Conservation (phyloP, 2,888 invertebrate genomes). For the Bruchidius siliquastri region DNA sequence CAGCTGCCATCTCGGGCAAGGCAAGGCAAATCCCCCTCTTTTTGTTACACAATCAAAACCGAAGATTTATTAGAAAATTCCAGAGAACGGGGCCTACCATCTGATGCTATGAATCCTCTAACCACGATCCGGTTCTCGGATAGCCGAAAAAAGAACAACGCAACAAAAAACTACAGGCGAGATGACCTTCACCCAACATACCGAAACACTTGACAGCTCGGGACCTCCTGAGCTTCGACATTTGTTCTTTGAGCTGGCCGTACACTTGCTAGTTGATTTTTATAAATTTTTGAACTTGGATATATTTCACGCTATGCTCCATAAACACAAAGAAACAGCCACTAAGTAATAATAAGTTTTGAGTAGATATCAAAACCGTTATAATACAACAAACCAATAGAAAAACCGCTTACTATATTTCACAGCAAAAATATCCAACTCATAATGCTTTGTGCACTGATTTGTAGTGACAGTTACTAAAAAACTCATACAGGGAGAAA, state of each 20-base stretch:
- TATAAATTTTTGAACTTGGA: no score
- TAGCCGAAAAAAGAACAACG: neutral
- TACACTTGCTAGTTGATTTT: neutral
- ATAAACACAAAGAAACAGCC: no score
- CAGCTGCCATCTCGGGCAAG: neutral
- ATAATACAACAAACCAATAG: no score
- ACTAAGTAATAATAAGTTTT: no score
- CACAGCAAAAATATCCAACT: no score
- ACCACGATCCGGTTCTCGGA: conserved; percentile 3
- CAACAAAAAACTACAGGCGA: conserved; percentile 4
- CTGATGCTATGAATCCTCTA: neutral
- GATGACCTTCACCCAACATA: conserved; percentile 1
- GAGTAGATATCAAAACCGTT: no score
- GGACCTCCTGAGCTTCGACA: conserved; percentile 27
- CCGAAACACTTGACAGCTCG: conserved; percentile 28
- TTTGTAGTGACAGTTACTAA: no score
- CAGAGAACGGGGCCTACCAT: neutral
- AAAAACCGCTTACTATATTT: no score
- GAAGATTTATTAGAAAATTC: conserved; percentile 1
- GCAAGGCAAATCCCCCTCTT: neutral
- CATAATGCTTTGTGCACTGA: no score
- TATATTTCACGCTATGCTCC: no score
- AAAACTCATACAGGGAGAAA: no score
- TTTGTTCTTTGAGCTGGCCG: conserved; percentile 16
- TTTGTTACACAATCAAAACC: conserved; percentile 1